phyloP scores from a whole-genome alignment of 1,140 invertebrate species.

The Periplaneta americana region DNA sequence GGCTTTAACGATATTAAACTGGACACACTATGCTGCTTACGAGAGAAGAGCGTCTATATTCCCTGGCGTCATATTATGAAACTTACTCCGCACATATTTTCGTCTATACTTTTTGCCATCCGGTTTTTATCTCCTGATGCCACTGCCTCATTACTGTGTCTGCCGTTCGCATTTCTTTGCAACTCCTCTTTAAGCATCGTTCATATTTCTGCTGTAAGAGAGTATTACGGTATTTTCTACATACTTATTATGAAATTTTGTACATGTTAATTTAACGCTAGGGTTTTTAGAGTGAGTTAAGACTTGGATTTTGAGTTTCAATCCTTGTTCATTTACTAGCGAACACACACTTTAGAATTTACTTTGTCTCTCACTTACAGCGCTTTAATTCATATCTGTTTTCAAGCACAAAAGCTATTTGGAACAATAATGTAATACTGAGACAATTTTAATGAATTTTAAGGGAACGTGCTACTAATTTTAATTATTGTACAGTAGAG shows the following conservation, averaged over 20 bases:
- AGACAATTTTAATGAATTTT: no score
- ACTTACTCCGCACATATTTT: background rate
- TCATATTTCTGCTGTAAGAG: background rate
- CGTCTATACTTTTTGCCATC: background rate
- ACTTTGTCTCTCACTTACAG: no score
- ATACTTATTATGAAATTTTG: background rate
- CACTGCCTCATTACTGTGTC: background rate
- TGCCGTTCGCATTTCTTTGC: background rate
- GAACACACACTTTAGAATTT: no score
- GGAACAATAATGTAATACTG: no score
- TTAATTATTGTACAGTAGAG: no score
- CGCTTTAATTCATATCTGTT: no score
- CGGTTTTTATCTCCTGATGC: background rate
- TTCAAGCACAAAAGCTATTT: no score
- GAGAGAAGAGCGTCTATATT: background rate
- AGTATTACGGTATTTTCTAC: background rate
- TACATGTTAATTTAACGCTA: no score
- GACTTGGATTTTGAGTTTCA: no score
- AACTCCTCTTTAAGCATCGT: background rate
- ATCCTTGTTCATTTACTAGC: no score
- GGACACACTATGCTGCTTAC: background rate
- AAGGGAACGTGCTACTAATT: no score
- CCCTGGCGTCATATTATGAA: background rate
- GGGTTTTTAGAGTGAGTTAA: no score
- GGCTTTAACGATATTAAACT: background rate